These are phyloP conservation scores for Brachypalpus laphriformis DNA, from an alignment of 2,888 invertebrate genomes.

Conservation along the genomic window DNA sequence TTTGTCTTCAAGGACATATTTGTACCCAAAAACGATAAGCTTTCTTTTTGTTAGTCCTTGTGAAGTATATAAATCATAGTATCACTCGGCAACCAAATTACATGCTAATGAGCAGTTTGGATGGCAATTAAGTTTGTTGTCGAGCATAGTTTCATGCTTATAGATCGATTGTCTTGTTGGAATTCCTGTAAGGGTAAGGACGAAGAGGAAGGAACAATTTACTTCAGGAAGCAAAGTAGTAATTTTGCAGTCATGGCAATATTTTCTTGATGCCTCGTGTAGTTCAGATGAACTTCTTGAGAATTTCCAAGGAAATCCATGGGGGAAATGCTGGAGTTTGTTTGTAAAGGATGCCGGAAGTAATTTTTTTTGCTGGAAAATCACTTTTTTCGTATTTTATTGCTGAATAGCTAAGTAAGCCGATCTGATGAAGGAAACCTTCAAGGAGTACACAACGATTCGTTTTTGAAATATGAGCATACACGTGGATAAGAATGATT, in stretches of 20 bases:
- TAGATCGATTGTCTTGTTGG: neutral
- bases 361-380: slow-evolving; percentile 4
- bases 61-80: slow-evolving; percentile 1
- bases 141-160: neutral
- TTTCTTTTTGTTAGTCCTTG: slow-evolving; percentile 16
- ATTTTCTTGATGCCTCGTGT: neutral
- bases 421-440: neutral
- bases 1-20: neutral
- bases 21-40: neutral
- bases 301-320: slow-evolving; percentile 1
- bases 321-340: neutral
- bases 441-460: neutral
- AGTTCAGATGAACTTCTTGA: neutral
- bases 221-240: neutral
- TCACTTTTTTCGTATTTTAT: neutral
- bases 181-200: neutral
- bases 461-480: neutral
- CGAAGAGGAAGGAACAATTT: neutral
- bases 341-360: slow-evolving; percentile 11
- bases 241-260: neutral
- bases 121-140: neutral
- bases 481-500: neutral
- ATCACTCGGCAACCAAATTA: neutral
- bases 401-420: neutral
- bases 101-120: neutral